Base-by-base conservation (phyloP, 2,113 vertebrate species). In the Protobothrops flavoviridis region DNA sequence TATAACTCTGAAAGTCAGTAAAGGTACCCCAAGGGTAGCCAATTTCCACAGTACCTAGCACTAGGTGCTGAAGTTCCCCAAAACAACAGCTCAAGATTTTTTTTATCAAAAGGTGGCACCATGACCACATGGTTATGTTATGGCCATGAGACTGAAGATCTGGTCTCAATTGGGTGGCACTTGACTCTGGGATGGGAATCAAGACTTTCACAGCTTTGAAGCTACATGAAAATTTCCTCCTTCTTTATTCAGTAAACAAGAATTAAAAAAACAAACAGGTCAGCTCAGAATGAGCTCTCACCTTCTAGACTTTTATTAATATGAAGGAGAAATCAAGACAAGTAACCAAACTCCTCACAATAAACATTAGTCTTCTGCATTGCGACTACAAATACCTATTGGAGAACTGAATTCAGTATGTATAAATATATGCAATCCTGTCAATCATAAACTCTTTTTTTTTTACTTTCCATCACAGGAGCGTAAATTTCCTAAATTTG, bases 401-500 rank as follows among this genome's bases (percentile, higher is more conserved):
- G 39, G 39, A 45, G 45, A 90, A 13, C 26, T 33, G 4, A 15
- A 39, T 81, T 21, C 17, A 43, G 17, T 81, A 81, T 81, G 17
- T 21, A 21, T 43, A 81, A 43, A 81, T 81, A 81, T 81, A 20
- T 81, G n/a, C 6, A 39, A 81, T 17, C 17, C 7, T 39, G 74
- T 81, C 74, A 81, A 81, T 43, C 33, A 81, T 50, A 6, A 23
- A 50, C 39, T 93, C 52, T 85, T 2, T 57, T 24, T 93, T 33
- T 61, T 52, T 95, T 96, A 94, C 93, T 97, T 96, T 95, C 61
- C 91, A 97, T 95, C 89, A 93, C 96, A 99, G 97, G 99, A 99
- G 81, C 98, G 99, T 93, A 99, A 98, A 97, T 99, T 99, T 97
- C 99, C 99, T 0, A 98, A 98, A 94, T 99, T 99, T 89, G 96